phyloP scores from a whole-genome alignment of 1,140 invertebrate species.

The Pachyrhynchus sulphureomaculatus region DNA sequence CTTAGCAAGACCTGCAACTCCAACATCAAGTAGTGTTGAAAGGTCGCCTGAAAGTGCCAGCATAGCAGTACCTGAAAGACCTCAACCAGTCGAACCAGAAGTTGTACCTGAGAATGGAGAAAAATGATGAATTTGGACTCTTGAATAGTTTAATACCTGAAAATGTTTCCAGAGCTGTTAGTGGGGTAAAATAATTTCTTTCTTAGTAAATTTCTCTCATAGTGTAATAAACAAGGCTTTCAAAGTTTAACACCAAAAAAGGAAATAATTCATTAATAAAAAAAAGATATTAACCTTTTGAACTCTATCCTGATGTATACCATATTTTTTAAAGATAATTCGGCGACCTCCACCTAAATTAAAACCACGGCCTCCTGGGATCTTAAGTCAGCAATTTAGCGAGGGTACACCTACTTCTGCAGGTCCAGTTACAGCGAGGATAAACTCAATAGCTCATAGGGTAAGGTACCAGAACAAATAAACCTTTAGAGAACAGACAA shows the following conservation, averaged over 20 bases:
- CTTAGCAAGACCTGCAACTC: neutral
- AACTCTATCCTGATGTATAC: too few species aligned
- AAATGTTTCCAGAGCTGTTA: constrained; percentile 45
- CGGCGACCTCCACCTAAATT: constrained; percentile 51
- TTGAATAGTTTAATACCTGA: constrained; percentile 43
- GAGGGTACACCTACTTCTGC: constrained; percentile 51
- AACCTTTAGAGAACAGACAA: too few species aligned
- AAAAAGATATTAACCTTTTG: too few species aligned
- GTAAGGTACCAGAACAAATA: constrained; percentile 40
- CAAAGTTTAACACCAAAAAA: too few species aligned
- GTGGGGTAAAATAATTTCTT: constrained; percentile 38
- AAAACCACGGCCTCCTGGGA: constrained; percentile 49
- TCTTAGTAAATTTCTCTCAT: neutral
- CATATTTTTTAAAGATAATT: constrained; percentile 28
- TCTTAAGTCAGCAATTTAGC: constrained; percentile 49
- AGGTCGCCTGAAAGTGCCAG: neutral
- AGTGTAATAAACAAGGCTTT: too few species aligned
- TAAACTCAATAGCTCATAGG: constrained; percentile 55
- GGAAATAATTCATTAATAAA: too few species aligned
- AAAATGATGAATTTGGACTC: constrained; percentile 33
- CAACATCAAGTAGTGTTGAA: neutral
- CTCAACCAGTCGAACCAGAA: neutral
- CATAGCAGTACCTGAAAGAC: neutral
- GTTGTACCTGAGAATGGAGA: neutral
- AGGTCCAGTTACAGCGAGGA: constrained; percentile 49